Evolutionary conservation across 2,797 vertebrate genomes (phyloP).

Genomic region (Clarias platycephalus): DNA sequence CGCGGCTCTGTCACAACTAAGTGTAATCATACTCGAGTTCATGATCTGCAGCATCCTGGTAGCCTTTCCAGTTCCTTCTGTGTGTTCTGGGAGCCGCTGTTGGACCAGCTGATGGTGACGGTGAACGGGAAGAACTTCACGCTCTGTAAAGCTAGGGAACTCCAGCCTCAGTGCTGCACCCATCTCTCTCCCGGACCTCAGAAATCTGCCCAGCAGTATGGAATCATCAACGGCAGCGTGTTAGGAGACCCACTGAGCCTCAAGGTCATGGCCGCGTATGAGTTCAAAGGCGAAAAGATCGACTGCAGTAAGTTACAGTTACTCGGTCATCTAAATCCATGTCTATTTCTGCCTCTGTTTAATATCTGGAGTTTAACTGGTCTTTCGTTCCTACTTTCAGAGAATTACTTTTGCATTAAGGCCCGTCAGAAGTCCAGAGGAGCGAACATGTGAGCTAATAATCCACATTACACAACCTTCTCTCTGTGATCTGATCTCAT

Average conservation of each 20-base stretch:
- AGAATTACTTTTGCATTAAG: slow-evolving; percentile 55
- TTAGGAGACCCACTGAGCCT: fast-evolving
- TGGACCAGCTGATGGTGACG: slow-evolving; percentile 69
- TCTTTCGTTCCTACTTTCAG: slow-evolving; percentile 54
- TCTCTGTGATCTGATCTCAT: background rate
- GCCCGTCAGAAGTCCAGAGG: background rate
- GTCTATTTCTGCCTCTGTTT: background rate
- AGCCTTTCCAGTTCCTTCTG: slow-evolving; percentile 54
- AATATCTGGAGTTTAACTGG: background rate
- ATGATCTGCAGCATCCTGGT: background rate
- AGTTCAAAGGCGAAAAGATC: fast-evolving
- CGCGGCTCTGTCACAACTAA: slow-evolving; percentile 60
- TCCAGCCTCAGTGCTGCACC: slow-evolving; percentile 65
- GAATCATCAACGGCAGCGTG: slow-evolving; percentile 51
- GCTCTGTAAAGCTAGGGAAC: slow-evolving; percentile 58
- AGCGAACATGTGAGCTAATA: slow-evolving; percentile 60
- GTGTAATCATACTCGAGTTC: slow-evolving; percentile 22
- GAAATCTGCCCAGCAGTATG: fast-evolving
- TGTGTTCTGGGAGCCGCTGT: slow-evolving; percentile 72
- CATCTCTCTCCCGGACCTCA: background rate
- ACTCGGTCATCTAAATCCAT: background rate
- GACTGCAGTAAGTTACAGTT: slow-evolving; percentile 65
- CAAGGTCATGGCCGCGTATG: slow-evolving; percentile 25
- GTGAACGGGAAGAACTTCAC: slow-evolving; percentile 32
- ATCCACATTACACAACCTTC: background rate